Conservation (phyloP, 2,888 invertebrate genomes). For the Meghimatium bilineatum region DNA sequence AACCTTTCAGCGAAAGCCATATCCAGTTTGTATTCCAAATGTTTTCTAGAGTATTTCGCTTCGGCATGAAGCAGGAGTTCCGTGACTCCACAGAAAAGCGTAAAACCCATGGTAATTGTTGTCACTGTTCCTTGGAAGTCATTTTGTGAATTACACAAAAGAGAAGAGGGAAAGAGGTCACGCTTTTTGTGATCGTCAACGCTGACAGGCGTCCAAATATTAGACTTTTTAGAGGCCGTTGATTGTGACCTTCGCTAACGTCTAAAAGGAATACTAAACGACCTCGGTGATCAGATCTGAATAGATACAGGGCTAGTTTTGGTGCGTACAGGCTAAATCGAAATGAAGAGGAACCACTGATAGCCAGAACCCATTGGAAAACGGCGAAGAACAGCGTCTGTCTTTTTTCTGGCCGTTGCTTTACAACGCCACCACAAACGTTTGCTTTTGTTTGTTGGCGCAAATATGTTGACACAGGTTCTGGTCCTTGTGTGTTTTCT, state of each 20-base stretch:
- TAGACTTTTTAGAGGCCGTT: background rate
- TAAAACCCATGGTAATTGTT: background rate
- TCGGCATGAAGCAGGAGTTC: background rate
- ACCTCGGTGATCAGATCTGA: conserved; percentile 3
- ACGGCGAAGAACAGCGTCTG: conserved; percentile 8
- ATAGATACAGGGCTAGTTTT: conserved; percentile 1
- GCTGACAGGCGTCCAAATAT: conserved; percentile 2
- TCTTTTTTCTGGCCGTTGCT: background rate
- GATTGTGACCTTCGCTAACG: background rate
- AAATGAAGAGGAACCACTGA: background rate
- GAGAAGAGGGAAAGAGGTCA: conserved; percentile 1
- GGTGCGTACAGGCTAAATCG: background rate
- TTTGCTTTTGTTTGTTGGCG: conserved; percentile 17
- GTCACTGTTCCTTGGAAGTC: conserved; percentile 18
- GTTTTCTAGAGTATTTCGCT: background rate
- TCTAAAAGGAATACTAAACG: conserved; percentile 17
- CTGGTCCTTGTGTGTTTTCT: conserved; percentile 3
- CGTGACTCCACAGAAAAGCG: background rate
- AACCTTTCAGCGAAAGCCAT: background rate
- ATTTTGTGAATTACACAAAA: conserved; percentile 32
- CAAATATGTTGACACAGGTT: conserved; percentile 16
- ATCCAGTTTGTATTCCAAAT: background rate
- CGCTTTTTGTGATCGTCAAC: background rate
- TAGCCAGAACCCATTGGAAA: conserved; percentile 18
- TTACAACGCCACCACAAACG: background rate